Evolutionary conservation across 64 coral and sea anemone species (phyloP).

Genomic region (Exaiptasia diaphana): DNA sequence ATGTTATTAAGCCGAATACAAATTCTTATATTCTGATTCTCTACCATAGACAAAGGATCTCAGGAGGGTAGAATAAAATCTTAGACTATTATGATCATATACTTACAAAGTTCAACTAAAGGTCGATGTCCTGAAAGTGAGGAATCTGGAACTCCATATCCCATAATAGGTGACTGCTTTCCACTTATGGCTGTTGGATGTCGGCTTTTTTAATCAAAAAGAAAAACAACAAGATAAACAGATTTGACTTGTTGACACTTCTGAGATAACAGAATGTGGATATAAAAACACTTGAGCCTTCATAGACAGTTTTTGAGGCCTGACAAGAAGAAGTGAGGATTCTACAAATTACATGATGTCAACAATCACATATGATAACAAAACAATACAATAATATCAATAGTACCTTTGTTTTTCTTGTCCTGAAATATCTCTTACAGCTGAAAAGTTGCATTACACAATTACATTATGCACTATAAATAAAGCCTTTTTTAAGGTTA

Average conservation of each 20-base stretch:
- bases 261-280: too few relatives aligned
- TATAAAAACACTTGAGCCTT: too few relatives aligned
- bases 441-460: not conserved
- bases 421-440: slow-evolving; percentile 4
- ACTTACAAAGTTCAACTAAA: slow-evolving; percentile 65
- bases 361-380: too few relatives aligned
- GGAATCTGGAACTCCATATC: slow-evolving; percentile 35
- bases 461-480: not conserved
- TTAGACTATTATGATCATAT: not conserved
- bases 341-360: too few relatives aligned
- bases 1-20: not conserved
- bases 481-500: not conserved
- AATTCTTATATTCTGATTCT: not conserved
- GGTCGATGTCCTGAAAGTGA: slow-evolving; percentile 45
- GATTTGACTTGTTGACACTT: too few relatives aligned
- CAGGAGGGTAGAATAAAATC: not conserved
- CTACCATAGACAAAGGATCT: not conserved
- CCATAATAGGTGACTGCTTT: slow-evolving; percentile 58
- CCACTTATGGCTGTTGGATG: slow-evolving; percentile 44
- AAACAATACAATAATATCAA: too few relatives aligned
- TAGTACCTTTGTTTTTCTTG: too few relatives aligned
- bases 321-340: too few relatives aligned
- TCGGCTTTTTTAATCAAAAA: not conserved
- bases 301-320: too few relatives aligned
- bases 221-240: not conserved